These are phyloP conservation scores for Labeo rohita DNA, from an alignment of 2,113 vertebrate species.

Conservation along the genomic window DNA sequence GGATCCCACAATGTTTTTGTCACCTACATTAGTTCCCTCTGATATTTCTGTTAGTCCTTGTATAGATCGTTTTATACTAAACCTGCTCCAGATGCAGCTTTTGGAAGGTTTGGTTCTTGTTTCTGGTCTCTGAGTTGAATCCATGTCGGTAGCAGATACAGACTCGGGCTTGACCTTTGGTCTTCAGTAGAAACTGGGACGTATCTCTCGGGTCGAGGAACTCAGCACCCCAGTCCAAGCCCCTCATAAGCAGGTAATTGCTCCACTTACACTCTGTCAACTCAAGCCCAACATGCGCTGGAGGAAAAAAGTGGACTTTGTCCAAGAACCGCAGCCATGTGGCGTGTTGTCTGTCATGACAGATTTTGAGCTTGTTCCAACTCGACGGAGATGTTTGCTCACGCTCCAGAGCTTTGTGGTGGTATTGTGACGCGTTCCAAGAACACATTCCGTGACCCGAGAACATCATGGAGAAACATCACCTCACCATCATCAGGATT, in stretches of 20 bases:
- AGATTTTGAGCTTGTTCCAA: background rate
- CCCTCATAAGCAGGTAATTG: conserved; percentile 15
- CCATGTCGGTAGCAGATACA: background rate
- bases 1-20: no score
- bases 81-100: no score
- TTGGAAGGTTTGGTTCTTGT: background rate
- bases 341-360: background rate
- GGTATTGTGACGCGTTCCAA: background rate
- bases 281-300: background rate
- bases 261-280: conserved; percentile 2
- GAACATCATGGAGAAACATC: background rate
- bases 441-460: background rate
- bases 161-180: background rate
- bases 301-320: background rate
- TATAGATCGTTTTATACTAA: no score
- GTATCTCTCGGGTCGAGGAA: background rate
- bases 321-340: background rate
- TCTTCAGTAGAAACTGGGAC: background rate
- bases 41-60: no score
- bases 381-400: conserved; percentile 19
- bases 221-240: background rate
- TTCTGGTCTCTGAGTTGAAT: background rate
- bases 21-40: no score
- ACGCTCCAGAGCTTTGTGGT: background rate
- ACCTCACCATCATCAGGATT: background rate